Conservation (phyloP, 2,797 vertebrate species). For the Falco biarmicus region DNA sequence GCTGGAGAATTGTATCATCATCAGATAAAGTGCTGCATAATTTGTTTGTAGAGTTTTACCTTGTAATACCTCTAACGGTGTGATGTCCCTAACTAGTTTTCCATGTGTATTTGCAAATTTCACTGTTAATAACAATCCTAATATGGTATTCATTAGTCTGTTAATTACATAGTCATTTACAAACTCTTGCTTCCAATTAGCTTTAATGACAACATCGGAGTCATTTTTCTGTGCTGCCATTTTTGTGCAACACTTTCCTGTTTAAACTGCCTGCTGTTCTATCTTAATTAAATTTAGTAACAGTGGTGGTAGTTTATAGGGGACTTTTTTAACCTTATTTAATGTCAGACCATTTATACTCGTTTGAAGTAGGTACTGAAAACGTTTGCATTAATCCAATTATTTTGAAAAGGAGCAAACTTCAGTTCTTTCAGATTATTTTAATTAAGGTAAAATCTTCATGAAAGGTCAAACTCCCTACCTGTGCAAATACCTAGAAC, state of each 20-base stretch:
- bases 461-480: constrained; percentile 10
- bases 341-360: constrained; percentile 50
- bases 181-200: constrained; percentile 62
- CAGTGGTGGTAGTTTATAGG: constrained; percentile 49
- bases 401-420: constrained; percentile 37
- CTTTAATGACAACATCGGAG: constrained; percentile 60
- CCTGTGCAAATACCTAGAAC: constrained; percentile 19
- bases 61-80: constrained; percentile 19
- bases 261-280: constrained; percentile 50
- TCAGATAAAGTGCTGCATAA: neutral
- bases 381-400: constrained; percentile 41
- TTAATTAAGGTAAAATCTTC: constrained; percentile 28
- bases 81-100: constrained; percentile 42
- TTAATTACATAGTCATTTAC: constrained; percentile 71
- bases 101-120: constrained; percentile 56
- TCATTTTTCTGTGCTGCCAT: constrained; percentile 55
- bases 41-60: constrained; percentile 28
- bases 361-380: constrained; percentile 30
- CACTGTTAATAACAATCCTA: constrained; percentile 59
- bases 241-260: constrained; percentile 39
- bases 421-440: neutral
- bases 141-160: constrained; percentile 61
- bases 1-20: neutral
- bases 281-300: constrained; percentile 71
- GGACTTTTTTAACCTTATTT: constrained; percentile 60